phyloP scores from a whole-genome alignment of 1,140 invertebrate genomes.

The Parapsyche elsis region DNA sequence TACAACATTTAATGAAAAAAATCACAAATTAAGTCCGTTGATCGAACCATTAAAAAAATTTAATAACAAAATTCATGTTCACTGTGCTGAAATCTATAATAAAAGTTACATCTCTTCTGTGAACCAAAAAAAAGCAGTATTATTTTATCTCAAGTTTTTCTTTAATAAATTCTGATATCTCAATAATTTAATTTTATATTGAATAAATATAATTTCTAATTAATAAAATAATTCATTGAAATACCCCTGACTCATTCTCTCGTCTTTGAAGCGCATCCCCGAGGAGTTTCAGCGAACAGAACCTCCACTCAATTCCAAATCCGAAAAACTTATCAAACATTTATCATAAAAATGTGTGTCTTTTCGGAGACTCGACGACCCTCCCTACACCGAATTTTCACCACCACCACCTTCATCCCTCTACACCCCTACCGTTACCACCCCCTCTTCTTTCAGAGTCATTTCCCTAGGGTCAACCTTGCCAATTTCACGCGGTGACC shows the following conservation, averaged over 20 bases:
- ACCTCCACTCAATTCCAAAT: conserved; percentile 49
- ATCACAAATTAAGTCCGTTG: too few relatives aligned
- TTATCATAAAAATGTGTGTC: conserved; percentile 54
- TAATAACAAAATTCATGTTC: too few relatives aligned
- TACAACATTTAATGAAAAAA: too few relatives aligned
- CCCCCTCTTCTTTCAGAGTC: conserved; percentile 51
- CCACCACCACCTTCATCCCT: not conserved
- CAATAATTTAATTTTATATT: not conserved
- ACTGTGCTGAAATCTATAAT: too few relatives aligned
- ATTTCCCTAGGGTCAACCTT: conserved; percentile 51
- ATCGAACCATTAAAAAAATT: too few relatives aligned
- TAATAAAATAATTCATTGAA: not conserved
- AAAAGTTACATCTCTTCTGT: too few relatives aligned
- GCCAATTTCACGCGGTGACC: conserved; percentile 51
- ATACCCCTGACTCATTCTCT: not conserved
- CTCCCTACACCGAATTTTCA: conserved; percentile 15
- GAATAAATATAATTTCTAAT: not conserved
- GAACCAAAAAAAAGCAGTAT: too few relatives aligned
- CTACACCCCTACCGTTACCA: not conserved
- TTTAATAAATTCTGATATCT: too few relatives aligned
- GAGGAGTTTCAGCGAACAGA: conserved; percentile 22
- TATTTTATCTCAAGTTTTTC: too few relatives aligned
- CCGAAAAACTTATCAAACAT: conserved; percentile 54
- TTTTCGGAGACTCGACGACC: conserved; percentile 36
- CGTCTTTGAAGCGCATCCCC: not conserved